Evolutionary conservation across 2,797 vertebrate species (phyloP).

Genomic region (Malurus leucopterus): DNA sequence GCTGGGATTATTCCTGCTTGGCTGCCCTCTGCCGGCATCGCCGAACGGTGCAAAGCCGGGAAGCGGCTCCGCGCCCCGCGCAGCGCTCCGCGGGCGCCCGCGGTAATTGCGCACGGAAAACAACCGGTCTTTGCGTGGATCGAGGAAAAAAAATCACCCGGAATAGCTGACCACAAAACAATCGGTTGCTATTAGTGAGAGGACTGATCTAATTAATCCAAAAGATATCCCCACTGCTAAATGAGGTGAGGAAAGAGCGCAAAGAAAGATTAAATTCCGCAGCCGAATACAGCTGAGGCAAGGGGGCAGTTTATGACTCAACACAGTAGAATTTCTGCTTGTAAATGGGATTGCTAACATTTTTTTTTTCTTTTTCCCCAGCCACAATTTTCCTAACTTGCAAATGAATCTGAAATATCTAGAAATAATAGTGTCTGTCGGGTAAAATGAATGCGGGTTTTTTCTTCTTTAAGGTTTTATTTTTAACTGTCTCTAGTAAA

Average conservation of each 20-base stretch:
- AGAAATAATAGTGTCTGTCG: conserved; percentile 56
- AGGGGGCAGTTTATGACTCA: conserved; percentile 65
- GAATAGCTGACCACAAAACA: conserved; percentile 58
- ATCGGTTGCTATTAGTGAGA: conserved; percentile 36
- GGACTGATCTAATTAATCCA: conserved; percentile 68
- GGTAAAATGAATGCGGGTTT: conserved; percentile 25
- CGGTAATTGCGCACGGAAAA: conserved; percentile 46
- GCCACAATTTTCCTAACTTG: conserved; percentile 42
- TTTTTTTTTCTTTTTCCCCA: not conserved
- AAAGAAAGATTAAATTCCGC: conserved; percentile 42
- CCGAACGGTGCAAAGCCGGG: conserved; percentile 37
- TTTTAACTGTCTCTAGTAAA: conserved; percentile 62
- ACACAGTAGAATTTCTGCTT: conserved; percentile 50
- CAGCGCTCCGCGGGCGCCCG: not conserved
- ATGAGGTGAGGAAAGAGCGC: conserved; percentile 62
- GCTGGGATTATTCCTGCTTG: conserved; percentile 77
- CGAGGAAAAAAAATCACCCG: conserved; percentile 52
- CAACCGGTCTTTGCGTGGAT: not conserved
- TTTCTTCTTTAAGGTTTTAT: conserved; percentile 54
- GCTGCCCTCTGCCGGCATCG: conserved; percentile 80
- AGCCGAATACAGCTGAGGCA: conserved; percentile 42
- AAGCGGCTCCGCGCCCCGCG: not conserved
- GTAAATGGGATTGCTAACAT: conserved; percentile 9
- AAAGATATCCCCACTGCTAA: conserved; percentile 67
- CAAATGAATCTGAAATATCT: conserved; percentile 54